Percentiles rank a stretch among this genome's conserved stretches.
phyloP scores from a whole-genome alignment of 2,888 invertebrate genomes.

The Apodemia duryi region DNA sequence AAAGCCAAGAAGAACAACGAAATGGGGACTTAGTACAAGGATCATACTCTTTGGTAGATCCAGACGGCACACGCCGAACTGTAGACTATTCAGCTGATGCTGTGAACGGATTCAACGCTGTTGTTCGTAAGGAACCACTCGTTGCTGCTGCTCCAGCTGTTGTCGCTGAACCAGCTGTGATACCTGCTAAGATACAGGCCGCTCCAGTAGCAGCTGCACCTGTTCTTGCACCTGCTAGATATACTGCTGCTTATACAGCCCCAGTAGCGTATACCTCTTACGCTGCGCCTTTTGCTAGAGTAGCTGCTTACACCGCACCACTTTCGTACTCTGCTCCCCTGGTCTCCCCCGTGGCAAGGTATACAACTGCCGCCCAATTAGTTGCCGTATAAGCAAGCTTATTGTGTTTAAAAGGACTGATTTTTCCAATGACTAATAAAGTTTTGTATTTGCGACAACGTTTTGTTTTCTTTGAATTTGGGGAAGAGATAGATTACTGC shows the following conservation, averaged over 20 bases:
- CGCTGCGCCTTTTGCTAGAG: conserved; percentile 42
- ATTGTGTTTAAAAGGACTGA: neutral
- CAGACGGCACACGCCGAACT: conserved; percentile 60
- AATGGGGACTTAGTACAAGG: conserved; percentile 74
- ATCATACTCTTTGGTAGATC: conserved; percentile 56
- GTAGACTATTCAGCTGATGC: conserved; percentile 62
- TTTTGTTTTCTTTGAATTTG: too few species aligned
- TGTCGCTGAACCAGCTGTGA: conserved; percentile 39
- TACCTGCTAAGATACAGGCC: conserved; percentile 43
- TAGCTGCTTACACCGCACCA: conserved; percentile 33
- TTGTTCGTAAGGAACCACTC: conserved; percentile 56
- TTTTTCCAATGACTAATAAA: too few species aligned
- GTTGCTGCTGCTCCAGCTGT: conserved; percentile 47
- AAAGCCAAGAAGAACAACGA: conserved; percentile 66
- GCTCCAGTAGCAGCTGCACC: conserved; percentile 37
- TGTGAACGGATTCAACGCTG: conserved; percentile 61
- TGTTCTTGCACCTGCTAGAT: conserved; percentile 34
- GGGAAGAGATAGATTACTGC: too few species aligned
- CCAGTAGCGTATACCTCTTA: conserved; percentile 39
- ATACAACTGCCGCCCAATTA: conserved; percentile 47
- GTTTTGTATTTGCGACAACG: too few species aligned
- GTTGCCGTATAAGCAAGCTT: conserved; percentile 50
- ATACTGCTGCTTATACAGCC: conserved; percentile 46
- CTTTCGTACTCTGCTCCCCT: conserved; percentile 31
- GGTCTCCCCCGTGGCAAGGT: conserved; percentile 36